Evolutionary conservation across 1,140 invertebrate genomes (phyloP), one percentile per base, ranked within the genome.

Genomic region (Helicorthomorpha holstii): DNA sequence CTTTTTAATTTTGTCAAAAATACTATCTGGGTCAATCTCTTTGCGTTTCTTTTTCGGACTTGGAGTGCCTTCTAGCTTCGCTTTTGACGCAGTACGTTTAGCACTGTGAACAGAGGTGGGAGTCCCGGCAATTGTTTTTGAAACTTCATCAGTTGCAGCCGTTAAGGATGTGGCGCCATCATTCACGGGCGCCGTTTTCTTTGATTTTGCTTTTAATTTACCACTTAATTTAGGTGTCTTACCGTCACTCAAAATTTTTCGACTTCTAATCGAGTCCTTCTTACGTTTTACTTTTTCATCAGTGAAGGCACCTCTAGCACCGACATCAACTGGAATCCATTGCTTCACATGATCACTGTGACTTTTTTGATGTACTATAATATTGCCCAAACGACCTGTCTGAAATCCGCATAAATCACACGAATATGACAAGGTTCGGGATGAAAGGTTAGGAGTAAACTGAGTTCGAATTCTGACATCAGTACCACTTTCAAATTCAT

Each of bases 351-450:
- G 50, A 26, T 51, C 50, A 51, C 50, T 51, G 41, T 51, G 50
- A 38, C 50, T 51, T 27, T 51, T 51, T 16, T 51, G 50, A 44
- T 51, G 50, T 22, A 26, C 21, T 3, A 51, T 26, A n/a, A 51
- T 43, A 27, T 51, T 51, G 16, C 24, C 50, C 4, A 51, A 12
- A 16, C 50, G 19, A 24, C 7, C 21, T 16, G 50, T 43, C 14
- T 51, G 34, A 26, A 23, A 51, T 7, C 23, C 16, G 22, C 50
- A 51, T 3, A 27, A 43, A 23, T 51, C 50, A 44, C 50, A 51
- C 34, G 34, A 24, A 25, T 51, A 51, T 4, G 21, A n/a, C 7
- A 38, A 10, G 2, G 24, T 38, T 44, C 43, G 22, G 2, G 38
- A 2, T 25, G 27, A 43, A 34, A 16, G 16, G 7, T 7, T 16